Evolutionary conservation across 2,888 invertebrate genomes (phyloP).

Genomic region (Ophion costatus): DNA sequence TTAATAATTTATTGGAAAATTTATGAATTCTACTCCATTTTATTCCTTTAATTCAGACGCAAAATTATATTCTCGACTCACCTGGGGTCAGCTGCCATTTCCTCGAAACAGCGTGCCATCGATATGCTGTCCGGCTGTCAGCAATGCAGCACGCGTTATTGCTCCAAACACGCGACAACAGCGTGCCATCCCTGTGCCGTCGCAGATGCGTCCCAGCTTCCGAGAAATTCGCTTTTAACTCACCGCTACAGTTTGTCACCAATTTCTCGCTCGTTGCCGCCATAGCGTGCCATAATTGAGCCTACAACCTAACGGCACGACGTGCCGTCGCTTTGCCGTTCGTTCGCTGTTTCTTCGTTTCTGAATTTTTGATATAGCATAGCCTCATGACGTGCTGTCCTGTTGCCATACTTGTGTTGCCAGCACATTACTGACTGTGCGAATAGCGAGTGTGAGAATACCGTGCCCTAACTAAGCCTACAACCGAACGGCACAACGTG

Average conservation of each 20-base stretch:
- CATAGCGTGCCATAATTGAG: background rate
- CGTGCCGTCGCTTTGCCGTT: background rate
- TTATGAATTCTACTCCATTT: background rate
- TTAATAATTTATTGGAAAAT: constrained; percentile 3
- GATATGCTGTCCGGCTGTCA: constrained; percentile 7
- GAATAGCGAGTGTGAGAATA: too few relatives aligned
- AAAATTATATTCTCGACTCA: background rate
- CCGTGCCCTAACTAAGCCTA: background rate
- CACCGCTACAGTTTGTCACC: background rate
- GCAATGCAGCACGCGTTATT: constrained; percentile 4
- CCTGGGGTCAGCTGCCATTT: background rate
- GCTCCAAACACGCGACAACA: constrained; percentile 2
- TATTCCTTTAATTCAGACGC: too few relatives aligned
- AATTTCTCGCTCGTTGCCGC: background rate
- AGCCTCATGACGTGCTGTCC: background rate
- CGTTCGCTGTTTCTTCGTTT: background rate
- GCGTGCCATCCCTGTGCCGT: background rate
- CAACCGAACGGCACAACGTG: background rate
- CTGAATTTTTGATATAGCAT: background rate
- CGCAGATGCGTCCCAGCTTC: background rate
- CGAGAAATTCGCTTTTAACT: constrained; percentile 2
- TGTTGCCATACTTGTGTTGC: background rate
- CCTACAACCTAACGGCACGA: background rate
- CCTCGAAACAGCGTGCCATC: constrained; percentile 1
- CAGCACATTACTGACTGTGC: too few relatives aligned